Base-by-base conservation (phyloP, 1,140 invertebrate genomes). In the Colletes latitarsis region DNA sequence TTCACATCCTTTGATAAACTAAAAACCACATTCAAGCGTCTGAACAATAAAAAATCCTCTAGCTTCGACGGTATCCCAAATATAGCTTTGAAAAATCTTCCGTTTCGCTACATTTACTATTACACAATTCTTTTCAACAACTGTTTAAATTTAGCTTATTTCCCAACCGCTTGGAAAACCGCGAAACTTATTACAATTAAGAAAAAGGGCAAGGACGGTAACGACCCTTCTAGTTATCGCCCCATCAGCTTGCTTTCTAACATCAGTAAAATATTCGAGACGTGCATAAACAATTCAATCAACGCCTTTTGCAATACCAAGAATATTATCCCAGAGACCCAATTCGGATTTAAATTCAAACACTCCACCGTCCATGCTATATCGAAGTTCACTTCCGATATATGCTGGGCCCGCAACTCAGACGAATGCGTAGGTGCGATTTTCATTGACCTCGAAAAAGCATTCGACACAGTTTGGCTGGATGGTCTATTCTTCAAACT, bases 211-310 rank as follows among this genome's bases (percentile, higher is more conserved):
- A 82, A 78, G 49, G 46, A 77, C 1, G 14, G 43, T 4, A 10
- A 9, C 4, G 14, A 46, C 2, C 75, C 68, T 0, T 14, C 14
- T 0, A 66, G 9, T 1, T 82, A 77, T 17, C n/a, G 67, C 1
- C 68, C 62, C 0, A 78, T 74, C 0, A 73, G 55, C 6, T 3
- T 73, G 0, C 17, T 73, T 3, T 39, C 62, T 1, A 80, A 80
- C 17, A 70, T 76, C 0, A 70, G 58, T 17, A 81, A 76, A 52
- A 10, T 81, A 17, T 81, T 57, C 39, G 75, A 78, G 53, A 78
- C 46, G 1, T 10, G 53, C 0, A 72, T 73, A 43, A 82, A 72
- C 6, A n/a, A 78, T 9, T 17, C 62, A 3, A 21, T 78, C 3
- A 3, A 41, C 21, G 2, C 0, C 0, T 52, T 30, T 9, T 78